phyloP scores from a whole-genome alignment of 2,113 vertebrate species.

The Fregetta grallaria region DNA sequence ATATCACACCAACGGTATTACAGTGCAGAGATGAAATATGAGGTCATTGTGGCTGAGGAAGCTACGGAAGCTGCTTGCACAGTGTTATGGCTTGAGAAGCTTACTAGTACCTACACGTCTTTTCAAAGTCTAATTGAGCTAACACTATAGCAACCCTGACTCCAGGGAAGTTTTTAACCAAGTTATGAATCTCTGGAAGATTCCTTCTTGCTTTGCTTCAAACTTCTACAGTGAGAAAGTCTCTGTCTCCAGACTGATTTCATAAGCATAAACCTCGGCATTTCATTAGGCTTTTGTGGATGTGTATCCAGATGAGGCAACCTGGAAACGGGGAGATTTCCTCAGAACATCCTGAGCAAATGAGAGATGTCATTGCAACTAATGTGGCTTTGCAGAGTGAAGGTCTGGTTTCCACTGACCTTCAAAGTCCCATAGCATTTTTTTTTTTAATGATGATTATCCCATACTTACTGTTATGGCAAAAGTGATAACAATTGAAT shows the following conservation, averaged over 20 bases:
- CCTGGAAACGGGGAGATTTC: not conserved
- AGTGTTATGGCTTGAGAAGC: not conserved
- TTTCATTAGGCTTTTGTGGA: not conserved
- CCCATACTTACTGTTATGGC: rapidly evolving
- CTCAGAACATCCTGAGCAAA: not conserved
- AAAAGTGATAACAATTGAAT: not conserved
- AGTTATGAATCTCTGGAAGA: not conserved
- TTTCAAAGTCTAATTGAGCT: slow-evolving; percentile 1
- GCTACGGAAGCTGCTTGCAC: not conserved
- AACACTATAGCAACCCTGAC: not conserved
- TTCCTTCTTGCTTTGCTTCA: not conserved
- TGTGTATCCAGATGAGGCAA: not conserved
- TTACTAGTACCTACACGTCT: slow-evolving; percentile 10
- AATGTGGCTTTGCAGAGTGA: not conserved
- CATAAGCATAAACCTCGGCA: not conserved
- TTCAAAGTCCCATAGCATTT: not conserved
- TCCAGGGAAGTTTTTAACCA: slow-evolving; percentile 19
- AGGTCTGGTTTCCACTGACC: not conserved
- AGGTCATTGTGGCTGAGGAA: not conserved
- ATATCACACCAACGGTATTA: not conserved
- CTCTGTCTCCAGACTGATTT: not conserved
- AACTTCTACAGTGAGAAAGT: not conserved
- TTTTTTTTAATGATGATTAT: not conserved
- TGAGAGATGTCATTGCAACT: not conserved
- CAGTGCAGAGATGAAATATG: not conserved